Percentiles rank a stretch among this genome's conserved stretches.
Evolutionary conservation across 2,888 invertebrate species (phyloP).

Genomic region (Ramazzottius varieornatus): DNA sequence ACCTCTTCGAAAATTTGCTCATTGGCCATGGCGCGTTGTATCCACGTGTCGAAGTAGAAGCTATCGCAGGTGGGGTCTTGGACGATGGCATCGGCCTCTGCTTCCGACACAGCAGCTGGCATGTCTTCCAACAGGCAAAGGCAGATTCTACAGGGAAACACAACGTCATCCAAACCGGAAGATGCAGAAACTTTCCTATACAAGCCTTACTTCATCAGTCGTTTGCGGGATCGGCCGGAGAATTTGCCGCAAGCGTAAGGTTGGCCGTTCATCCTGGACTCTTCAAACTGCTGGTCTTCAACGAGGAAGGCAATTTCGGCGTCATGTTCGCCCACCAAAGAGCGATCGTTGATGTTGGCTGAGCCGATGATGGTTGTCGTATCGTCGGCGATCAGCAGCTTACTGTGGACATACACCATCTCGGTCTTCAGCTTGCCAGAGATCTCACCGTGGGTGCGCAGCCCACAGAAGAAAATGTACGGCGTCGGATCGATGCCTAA

Average conservation of each 20-base stretch:
- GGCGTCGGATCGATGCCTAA: too few species aligned
- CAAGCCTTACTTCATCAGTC: slow-evolving; percentile 20
- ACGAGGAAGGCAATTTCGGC: slow-evolving; percentile 21
- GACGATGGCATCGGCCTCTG: slow-evolving; percentile 20
- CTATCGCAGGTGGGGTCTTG: slow-evolving; percentile 49
- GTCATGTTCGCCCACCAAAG: slow-evolving; percentile 22
- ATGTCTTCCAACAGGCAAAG: not conserved
- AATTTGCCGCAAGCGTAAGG: slow-evolving; percentile 18
- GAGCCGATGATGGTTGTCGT: slow-evolving; percentile 23
- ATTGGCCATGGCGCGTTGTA: slow-evolving; percentile 47
- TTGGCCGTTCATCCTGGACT: slow-evolving; percentile 16
- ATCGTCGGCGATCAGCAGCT: slow-evolving; percentile 24
- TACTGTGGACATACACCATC: slow-evolving; percentile 25
- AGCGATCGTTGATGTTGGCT: slow-evolving; percentile 25
- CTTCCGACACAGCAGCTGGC: not conserved
- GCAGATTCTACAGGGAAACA: not conserved
- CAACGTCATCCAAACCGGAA: too few species aligned
- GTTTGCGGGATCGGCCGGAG: slow-evolving; percentile 19
- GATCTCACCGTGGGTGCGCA: too few species aligned
- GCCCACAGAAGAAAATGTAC: too few species aligned
- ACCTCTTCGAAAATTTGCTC: slow-evolving; percentile 69
- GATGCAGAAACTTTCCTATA: too few species aligned
- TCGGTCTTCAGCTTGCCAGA: too few species aligned
- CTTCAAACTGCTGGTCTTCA: slow-evolving; percentile 16
- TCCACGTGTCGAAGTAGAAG: slow-evolving; percentile 69